Base-by-base conservation (phyloP, 2,113 vertebrate genomes). In the Sterrhoptilus dennistouni region DNA sequence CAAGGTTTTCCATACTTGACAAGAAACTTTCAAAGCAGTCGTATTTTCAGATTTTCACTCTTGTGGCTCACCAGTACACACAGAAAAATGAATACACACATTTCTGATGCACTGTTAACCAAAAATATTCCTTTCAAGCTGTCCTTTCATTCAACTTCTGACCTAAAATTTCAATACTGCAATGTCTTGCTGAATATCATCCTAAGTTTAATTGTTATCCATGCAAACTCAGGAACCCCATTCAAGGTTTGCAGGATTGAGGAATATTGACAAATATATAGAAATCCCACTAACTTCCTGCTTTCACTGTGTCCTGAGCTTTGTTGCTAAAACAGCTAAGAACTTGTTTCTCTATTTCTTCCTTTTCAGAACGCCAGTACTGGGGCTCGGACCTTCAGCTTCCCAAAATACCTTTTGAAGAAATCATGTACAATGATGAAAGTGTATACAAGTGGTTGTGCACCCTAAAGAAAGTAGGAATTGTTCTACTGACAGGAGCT, bases 401-500 rank as follows among this genome's bases (percentile, higher is more conserved):
- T 28, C 99, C 98, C 71, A 93, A 98, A 15, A 97, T 98, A 38
- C 92, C 98, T 92, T 99, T 98, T 94, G 97, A 99, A 95, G 98
- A 99, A 76, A 96, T 99, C 83, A 96, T 99, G 47, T 83, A 19
- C 21, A 96, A 97, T 27, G 98, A 99, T 49, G 96, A 98, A 85
- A 98, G 98, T 0, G 98, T 98, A 0, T 98, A 99, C 94, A 97
- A 95, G 65, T 99, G 99, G 99, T 98, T 99, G 36, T 81, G 97
- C 60, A 97, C 96, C 16, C 98, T 99, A 72, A 98, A 98, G 27
- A 98, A 98, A 22, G 77, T 98, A 14, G 99, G 99, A 92, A 97
- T 99, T 3, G 98, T 99, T 31, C 96, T 98, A 59, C 97, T 99
- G 75, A 98, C 98, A 27, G 99, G 99, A 94, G 99, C 99, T 66